These are phyloP conservation scores for Erythrolamprus reginae DNA, from an alignment of 2,113 vertebrate species.

Conservation along the genomic window DNA sequence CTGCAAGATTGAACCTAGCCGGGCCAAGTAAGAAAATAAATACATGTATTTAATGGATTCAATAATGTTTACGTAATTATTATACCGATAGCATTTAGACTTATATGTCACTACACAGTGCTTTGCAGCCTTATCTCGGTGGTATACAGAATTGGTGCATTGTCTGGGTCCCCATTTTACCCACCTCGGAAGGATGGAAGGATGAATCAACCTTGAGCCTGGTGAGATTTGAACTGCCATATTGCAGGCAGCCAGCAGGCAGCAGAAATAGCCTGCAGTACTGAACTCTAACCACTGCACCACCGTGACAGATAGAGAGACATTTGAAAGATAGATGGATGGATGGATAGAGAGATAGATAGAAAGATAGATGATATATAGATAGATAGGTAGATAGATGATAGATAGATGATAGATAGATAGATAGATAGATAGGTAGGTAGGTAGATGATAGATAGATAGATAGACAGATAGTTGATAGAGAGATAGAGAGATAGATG, in stretches of 20 bases:
- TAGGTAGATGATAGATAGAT: too few relatives aligned
- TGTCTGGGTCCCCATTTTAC: not conserved
- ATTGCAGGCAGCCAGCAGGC: too few relatives aligned
- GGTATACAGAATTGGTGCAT: not conserved
- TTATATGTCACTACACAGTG: not conserved
- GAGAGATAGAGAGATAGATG: too few relatives aligned
- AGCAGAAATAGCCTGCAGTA: not conserved
- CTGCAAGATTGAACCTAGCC: slow-evolving; percentile 81
- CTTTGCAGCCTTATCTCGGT: not conserved
- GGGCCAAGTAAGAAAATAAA: slow-evolving; percentile 68
- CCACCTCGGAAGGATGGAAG: not conserved
- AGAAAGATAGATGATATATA: too few relatives aligned
- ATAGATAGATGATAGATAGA: too few relatives aligned
- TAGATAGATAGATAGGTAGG: too few relatives aligned
- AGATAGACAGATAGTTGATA: too few relatives aligned
- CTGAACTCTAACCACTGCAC: not conserved
- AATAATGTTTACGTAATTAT: not conserved
- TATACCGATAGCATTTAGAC: not conserved
- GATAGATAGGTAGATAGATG: too few relatives aligned
- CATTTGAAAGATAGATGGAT: too few relatives aligned
- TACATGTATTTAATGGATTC: not conserved
- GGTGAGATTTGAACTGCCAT: too few relatives aligned
- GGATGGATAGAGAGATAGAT: too few relatives aligned
- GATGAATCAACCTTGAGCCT: not conserved
- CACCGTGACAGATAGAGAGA: too few relatives aligned